These are phyloP conservation scores for Lepidothrix coronata DNA, from an alignment of 2,113 vertebrate species.

Conservation along the genomic window DNA sequence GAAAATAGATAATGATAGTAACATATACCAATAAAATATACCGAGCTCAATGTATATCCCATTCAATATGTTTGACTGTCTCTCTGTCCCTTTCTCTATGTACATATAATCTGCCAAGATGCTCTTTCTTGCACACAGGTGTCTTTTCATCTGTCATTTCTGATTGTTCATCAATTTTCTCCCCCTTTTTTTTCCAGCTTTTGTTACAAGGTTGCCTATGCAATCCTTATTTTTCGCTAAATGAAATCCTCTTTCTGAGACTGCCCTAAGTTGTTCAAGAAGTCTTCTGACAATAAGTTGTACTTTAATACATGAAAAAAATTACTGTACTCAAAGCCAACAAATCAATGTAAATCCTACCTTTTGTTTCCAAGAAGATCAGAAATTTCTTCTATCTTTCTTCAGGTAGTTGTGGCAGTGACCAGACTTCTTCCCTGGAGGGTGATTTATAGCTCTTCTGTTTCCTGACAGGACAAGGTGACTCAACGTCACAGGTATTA, in stretches of 20 bases:
- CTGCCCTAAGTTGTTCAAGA: not conserved
- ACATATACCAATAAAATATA: not conserved
- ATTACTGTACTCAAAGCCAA: not conserved
- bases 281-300: not conserved
- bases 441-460: conserved; percentile 29
- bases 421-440: not conserved
- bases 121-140: not conserved
- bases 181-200: not conserved
- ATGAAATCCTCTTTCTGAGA: not conserved
- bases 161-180: not conserved
- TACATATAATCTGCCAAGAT: not conserved
- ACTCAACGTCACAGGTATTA: conserved; percentile 7
- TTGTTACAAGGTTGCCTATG: not conserved
- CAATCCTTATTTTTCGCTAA: not conserved
- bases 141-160: not conserved
- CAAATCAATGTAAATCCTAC: not conserved
- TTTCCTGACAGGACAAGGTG: conserved; percentile 45
- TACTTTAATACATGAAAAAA: not conserved
- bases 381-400: not conserved
- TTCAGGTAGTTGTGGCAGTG: not conserved
- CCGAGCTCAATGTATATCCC: not conserved
- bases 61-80: not conserved
- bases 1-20: not conserved
- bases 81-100: not conserved
- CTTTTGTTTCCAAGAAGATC: not conserved